Percentiles rank a stretch among this genome's conserved stretches.
phyloP scores from a whole-genome alignment of 2,888 invertebrate genomes.

The Thecocarcelia acutangulata region DNA sequence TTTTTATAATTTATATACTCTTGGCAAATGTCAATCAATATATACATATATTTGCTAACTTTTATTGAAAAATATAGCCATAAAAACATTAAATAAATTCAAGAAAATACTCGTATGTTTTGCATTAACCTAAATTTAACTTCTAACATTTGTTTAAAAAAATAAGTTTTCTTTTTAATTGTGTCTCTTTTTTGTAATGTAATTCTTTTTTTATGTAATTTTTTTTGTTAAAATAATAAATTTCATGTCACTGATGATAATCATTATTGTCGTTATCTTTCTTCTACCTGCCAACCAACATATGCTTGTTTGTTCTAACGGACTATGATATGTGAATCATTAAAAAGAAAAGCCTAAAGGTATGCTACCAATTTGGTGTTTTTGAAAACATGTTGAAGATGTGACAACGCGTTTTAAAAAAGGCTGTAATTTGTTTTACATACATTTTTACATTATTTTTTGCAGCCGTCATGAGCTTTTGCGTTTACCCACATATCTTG shows the following conservation, averaged over 20 bases:
- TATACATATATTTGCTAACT: no score
- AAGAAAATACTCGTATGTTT: no score
- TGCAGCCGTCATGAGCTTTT: slow-evolving; percentile 23
- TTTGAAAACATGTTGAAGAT: neutral
- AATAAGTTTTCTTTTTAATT: neutral
- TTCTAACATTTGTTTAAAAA: neutral
- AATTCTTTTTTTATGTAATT: slow-evolving; percentile 3
- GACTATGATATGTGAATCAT: slow-evolving; percentile 54
- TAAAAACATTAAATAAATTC: no score
- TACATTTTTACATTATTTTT: slow-evolving; percentile 27
- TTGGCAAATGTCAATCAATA: no score
- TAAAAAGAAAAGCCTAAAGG: slow-evolving; percentile 58
- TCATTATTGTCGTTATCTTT: slow-evolving; percentile 9
- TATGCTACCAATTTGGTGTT: slow-evolving; percentile 32
- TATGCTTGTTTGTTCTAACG: slow-evolving; percentile 42
- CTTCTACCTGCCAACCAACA: slow-evolving; percentile 25
- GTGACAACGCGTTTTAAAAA: slow-evolving; percentile 28
- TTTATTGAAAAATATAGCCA: no score
- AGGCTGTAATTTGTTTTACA: slow-evolving; percentile 43
- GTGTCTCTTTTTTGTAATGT: neutral
- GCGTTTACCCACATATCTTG: neutral
- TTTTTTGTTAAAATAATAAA: slow-evolving; percentile 18
- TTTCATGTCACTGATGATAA: slow-evolving; percentile 22
- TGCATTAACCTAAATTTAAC: no score
- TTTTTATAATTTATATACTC: no score